Evolutionary conservation across 2,888 invertebrate genomes (phyloP).

Genomic region (Drepanosiphum platanoidis): DNA sequence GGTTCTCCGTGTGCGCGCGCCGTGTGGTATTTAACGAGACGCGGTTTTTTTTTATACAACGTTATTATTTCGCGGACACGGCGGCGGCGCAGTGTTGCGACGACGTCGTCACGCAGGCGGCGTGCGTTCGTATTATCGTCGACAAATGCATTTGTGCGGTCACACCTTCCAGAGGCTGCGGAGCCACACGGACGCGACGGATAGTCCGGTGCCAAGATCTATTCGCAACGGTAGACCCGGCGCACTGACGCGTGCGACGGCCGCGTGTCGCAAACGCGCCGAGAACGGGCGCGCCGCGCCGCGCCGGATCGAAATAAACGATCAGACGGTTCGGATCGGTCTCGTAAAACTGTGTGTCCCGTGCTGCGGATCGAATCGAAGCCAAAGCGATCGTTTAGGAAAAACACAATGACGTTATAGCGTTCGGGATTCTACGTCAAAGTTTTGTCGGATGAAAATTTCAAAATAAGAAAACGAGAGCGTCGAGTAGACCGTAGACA

Average conservation of each 20-base stretch:
- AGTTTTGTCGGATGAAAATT: too few relatives aligned
- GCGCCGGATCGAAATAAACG: too few relatives aligned
- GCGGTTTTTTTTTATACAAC: constrained; percentile 22
- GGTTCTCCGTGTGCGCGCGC: not conserved
- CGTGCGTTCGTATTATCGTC: too few relatives aligned
- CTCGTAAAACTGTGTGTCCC: too few relatives aligned
- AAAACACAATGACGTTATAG: too few relatives aligned
- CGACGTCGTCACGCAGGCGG: not conserved
- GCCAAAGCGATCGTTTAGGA: too few relatives aligned
- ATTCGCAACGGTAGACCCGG: not conserved
- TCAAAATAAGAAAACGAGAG: too few relatives aligned
- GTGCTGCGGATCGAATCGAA: too few relatives aligned
- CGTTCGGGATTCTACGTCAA: too few relatives aligned
- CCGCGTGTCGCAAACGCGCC: too few relatives aligned
- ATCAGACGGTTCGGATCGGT: too few relatives aligned
- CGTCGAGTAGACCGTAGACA: too few relatives aligned
- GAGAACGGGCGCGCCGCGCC: not conserved
- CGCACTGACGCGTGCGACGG: not conserved
- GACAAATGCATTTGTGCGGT: constrained; percentile 3
- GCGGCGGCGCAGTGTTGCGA: not conserved
- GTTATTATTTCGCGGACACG: not conserved
- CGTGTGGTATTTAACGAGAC: constrained; percentile 5
- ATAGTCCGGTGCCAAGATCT: not conserved
- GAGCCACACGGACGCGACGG: not conserved
- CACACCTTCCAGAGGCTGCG: not conserved